Evolutionary conservation across 1,140 invertebrate species (phyloP).

Genomic region (Vanessa tameamea): DNA sequence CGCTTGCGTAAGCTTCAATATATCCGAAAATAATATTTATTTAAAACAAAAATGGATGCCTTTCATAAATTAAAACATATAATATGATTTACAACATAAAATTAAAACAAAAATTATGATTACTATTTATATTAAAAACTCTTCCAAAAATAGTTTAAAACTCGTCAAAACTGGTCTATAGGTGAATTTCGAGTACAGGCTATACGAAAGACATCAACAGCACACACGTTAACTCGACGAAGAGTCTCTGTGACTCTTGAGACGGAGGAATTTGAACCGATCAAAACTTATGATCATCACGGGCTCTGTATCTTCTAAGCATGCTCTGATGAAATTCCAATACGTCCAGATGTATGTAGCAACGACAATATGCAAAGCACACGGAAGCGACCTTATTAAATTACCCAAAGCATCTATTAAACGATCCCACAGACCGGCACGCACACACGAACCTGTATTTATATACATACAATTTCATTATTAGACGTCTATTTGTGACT

Average conservation of each 20-base stretch:
- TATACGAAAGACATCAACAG: not conserved
- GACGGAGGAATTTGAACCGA: constrained; percentile 11
- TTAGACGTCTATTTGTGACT: constrained; percentile 76
- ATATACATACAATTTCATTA: constrained; percentile 78
- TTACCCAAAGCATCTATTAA: constrained; percentile 66
- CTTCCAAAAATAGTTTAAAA: too few species aligned
- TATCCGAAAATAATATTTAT: too few species aligned
- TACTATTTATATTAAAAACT: too few species aligned
- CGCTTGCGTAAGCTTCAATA: too few species aligned
- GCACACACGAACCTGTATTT: constrained; percentile 66
- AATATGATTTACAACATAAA: too few species aligned
- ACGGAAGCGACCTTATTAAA: constrained; percentile 68
- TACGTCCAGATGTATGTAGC: constrained; percentile 37
- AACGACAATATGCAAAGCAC: constrained; percentile 42
- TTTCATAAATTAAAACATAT: too few species aligned
- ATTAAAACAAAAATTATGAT: too few species aligned
- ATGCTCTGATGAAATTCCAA: constrained; percentile 48
- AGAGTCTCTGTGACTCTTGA: not conserved
- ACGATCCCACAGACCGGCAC: constrained; percentile 66
- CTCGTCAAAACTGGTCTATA: too few species aligned
- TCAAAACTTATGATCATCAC: constrained; percentile 25
- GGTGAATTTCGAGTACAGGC: too few species aligned
- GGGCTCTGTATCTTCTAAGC: constrained; percentile 29
- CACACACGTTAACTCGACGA: not conserved
- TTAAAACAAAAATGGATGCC: too few species aligned